Conservation (phyloP, 2,888 invertebrate species). For the Trichopoda pennipes region DNA sequence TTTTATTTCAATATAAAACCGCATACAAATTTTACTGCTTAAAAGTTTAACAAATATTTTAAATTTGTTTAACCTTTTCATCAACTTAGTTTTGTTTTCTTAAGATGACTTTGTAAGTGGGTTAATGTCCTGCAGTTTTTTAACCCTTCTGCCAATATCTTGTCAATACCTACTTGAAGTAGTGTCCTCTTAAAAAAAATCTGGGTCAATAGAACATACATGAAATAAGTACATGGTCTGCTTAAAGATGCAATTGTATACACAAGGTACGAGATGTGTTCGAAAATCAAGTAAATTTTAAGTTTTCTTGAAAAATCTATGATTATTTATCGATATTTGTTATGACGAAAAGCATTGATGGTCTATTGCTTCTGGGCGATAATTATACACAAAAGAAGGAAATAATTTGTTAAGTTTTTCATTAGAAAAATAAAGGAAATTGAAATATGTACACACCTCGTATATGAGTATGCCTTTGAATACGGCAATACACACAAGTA, state of each 20-base stretch:
- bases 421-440: too few species aligned
- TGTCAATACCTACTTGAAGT: slow-evolving; percentile 48
- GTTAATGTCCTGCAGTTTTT: slow-evolving; percentile 64
- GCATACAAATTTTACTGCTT: slow-evolving; percentile 3
- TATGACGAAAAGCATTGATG: too few species aligned
- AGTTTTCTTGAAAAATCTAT: too few species aligned
- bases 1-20: neutral
- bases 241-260: slow-evolving; percentile 23
- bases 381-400: too few species aligned
- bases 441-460: too few species aligned
- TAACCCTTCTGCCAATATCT: slow-evolving; percentile 57
- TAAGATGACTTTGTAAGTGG: slow-evolving; percentile 51
- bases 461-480: neutral
- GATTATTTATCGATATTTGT: too few species aligned
- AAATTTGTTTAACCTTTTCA: slow-evolving; percentile 42
- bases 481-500: neutral
- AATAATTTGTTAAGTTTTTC: too few species aligned
- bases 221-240: slow-evolving; percentile 1
- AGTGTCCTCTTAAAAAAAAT: slow-evolving; percentile 44
- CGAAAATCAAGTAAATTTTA: too few species aligned
- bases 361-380: too few species aligned
- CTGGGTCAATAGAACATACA: slow-evolving; percentile 54
- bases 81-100: slow-evolving; percentile 10
- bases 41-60: slow-evolving; percentile 39
- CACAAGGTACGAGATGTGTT: neutral